Conservation (phyloP, 1,140 invertebrate genomes). For the Bradynema listronoti region DNA sequence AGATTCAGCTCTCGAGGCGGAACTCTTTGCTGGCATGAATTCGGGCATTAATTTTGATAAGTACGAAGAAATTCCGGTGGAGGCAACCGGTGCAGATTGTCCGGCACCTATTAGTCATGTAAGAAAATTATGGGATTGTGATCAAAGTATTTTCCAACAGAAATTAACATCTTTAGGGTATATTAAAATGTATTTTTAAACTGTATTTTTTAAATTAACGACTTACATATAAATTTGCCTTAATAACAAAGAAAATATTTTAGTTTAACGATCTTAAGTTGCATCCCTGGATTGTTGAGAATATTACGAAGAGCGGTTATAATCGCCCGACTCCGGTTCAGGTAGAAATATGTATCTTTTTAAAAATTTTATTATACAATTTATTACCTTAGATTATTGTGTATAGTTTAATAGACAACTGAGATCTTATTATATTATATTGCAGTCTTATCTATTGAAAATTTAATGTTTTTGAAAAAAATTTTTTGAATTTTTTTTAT, state of each 20-base stretch:
- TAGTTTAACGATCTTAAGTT: conserved; percentile 46
- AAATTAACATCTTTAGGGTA: too few species aligned
- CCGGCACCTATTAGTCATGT: conserved; percentile 70
- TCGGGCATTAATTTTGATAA: conserved; percentile 98
- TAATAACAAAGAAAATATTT: conserved; percentile 5
- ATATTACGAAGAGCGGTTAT: conserved; percentile 56
- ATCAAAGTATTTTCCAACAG: too few species aligned
- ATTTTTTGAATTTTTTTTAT: too few species aligned
- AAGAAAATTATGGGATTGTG: too few species aligned
- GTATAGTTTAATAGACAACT: too few species aligned
- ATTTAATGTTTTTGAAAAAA: too few species aligned
- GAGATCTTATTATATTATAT: too few species aligned
- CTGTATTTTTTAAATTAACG: neutral
- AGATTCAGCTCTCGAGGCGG: conserved; percentile 40
- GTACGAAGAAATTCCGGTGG: conserved; percentile 99
- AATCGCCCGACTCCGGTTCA: conserved; percentile 55
- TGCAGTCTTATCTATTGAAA: too few species aligned
- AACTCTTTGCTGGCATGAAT: conserved; percentile 48
- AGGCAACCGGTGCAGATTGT: conserved; percentile 87
- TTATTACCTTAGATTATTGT: neutral
- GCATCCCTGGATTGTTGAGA: conserved; percentile 55
- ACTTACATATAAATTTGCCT: neutral
- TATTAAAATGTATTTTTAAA: neutral
- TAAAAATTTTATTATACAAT: neutral
- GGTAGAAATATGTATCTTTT: conserved; percentile 1